A percentile compares a stretch with the other conserved stretches of the same genome.
phyloP scores from a whole-genome alignment of 2,797 vertebrate genomes.

The Pteropus rufus region DNA sequence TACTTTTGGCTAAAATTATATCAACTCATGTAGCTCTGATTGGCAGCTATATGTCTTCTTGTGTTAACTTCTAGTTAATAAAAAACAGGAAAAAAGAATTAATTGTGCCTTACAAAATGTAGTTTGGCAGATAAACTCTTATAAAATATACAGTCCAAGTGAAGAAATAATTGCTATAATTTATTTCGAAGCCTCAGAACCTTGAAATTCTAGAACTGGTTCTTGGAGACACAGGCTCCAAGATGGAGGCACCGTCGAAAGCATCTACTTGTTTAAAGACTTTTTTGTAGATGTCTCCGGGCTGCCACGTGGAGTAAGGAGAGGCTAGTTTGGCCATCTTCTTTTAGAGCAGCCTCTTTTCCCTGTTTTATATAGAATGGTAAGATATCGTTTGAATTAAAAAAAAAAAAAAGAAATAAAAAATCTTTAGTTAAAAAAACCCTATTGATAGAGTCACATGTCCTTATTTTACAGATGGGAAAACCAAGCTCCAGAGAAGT shows the following conservation, averaged over 20 bases:
- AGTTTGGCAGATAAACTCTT: slow-evolving; percentile 2
- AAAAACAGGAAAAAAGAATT: slow-evolving; percentile 22
- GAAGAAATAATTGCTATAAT: slow-evolving; percentile 8
- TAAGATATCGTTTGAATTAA: neutral
- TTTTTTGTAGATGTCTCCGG: neutral
- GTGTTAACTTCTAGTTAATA: slow-evolving; percentile 33
- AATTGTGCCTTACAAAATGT: slow-evolving; percentile 30
- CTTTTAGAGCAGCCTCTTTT: neutral
- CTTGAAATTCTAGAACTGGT: neutral
- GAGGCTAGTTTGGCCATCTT: neutral
- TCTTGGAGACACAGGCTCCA: neutral
- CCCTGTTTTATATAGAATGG: neutral
- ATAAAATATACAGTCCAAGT: neutral
- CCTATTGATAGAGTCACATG: neutral
- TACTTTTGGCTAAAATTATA: slow-evolving; percentile 54
- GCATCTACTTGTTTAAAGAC: neutral
- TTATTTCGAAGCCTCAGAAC: neutral
- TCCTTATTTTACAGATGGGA: neutral
- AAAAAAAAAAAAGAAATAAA: neutral
- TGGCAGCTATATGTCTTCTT: slow-evolving; percentile 46
- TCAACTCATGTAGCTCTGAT: slow-evolving; percentile 42
- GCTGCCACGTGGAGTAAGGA: neutral
- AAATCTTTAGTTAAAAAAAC: neutral
- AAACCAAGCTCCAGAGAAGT: slow-evolving; percentile 29
- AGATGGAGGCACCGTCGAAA: neutral